Conservation (phyloP, 2,113 vertebrate species). For the Pelmatolapia mariae region DNA sequence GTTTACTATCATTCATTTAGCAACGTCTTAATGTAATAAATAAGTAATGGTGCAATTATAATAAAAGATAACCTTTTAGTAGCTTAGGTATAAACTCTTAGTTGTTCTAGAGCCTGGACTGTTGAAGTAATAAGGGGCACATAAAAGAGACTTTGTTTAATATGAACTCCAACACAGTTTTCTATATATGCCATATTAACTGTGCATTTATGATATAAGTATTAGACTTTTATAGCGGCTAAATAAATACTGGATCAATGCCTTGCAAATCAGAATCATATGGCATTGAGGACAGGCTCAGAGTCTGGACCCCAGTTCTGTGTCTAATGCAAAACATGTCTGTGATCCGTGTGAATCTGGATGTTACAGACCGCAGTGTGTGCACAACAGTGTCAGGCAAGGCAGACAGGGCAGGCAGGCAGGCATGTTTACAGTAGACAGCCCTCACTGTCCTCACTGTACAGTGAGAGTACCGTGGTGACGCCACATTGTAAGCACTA, state of each 20-base stretch:
- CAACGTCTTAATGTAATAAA: background rate
- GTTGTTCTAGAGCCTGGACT: background rate
- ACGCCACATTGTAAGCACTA: conserved; percentile 51
- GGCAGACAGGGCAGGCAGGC: background rate
- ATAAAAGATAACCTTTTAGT: background rate
- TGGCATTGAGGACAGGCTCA: background rate
- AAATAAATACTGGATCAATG: background rate
- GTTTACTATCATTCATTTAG: background rate
- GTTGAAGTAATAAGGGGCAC: background rate
- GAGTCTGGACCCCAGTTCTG: background rate
- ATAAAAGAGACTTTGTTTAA: background rate
- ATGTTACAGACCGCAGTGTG: background rate
- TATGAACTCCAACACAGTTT: background rate
- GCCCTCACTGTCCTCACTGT: background rate
- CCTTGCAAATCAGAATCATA: background rate
- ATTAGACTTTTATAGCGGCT: background rate
- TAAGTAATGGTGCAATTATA: background rate
- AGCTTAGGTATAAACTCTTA: background rate
- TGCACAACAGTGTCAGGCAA: background rate
- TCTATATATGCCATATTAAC: background rate
- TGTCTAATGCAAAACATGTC: background rate
- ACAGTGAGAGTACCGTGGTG: background rate
- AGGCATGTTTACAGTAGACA: background rate
- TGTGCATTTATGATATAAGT: background rate
- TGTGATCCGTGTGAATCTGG: background rate